Base-by-base conservation (phyloP, 1,140 invertebrate species). In the Drosophila nigrodunni region DNA sequence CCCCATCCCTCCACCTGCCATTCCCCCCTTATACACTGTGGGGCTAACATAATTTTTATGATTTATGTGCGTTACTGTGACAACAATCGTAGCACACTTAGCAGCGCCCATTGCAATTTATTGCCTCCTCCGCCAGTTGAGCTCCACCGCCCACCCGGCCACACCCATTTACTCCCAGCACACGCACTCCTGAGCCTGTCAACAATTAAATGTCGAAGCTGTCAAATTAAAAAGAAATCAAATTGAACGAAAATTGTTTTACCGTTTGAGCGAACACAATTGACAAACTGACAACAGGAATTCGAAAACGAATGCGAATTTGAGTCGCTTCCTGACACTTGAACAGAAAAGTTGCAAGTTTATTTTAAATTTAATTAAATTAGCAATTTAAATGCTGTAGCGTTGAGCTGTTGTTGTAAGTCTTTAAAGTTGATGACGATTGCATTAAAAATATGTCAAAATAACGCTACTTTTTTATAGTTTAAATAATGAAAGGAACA, bases 61-160 rank as follows among this genome's bases (percentile, higher is more conserved):
- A 82, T 82, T 82, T 79, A 66, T 71, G 64, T 58, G 74, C 15
- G 43, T 73, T 43, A 37, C 49, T 44, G 52, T 52, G 59, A 71
- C 58, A 75, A 71, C 60, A 82, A 76, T 76, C 67, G 71, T 21
- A 76, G 76, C 66, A 79, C 35, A 80, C 81, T 82, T 83, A 58
- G 49, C 54, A 68, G 39, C 80, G 54, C 59, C 73, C 66, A 73
- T 70, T 83, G 73, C 80, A 85, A 85, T 83, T 80, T 83, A 85
- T 83, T 72, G 61, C 55, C 54, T 30, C 55, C 54, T 30, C 49
- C 54, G 11, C 10, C 67, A 47, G 35, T 11, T 5, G 25, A 30
- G 11, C 11, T 3, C 2, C 8, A 9, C 25, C 5, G 10, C 11
- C 41, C 25, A 8, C n/a, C 0, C 39, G 25, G 18, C 18, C 9